Percentiles rank a stretch among this genome's conserved stretches.
phyloP scores from a whole-genome alignment of 2,888 invertebrate species.

The Agrilus cyanescens region DNA sequence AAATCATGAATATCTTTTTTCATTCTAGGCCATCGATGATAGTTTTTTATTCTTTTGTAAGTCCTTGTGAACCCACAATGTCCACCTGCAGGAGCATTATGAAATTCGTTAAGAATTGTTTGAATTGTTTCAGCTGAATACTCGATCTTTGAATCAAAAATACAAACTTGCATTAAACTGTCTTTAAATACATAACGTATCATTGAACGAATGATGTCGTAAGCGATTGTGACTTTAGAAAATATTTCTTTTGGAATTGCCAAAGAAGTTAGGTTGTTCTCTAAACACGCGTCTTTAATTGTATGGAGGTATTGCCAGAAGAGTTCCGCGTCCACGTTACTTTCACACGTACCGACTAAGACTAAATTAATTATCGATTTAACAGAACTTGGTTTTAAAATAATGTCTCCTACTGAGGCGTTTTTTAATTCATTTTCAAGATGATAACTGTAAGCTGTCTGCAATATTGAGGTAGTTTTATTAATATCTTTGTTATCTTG shows the following conservation, averaged over 20 bases:
- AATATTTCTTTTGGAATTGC: not conserved
- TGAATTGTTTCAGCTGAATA: no score
- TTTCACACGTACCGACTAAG: not conserved
- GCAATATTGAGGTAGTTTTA: no score
- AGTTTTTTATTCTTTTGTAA: constrained; percentile 8
- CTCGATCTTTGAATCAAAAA: constrained; percentile 1
- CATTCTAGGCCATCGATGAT: constrained; percentile 11
- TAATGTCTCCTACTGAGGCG: no score
- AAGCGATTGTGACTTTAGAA: constrained; percentile 1
- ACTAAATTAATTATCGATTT: constrained; percentile 1
- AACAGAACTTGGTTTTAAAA: no score
- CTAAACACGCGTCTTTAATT: constrained; percentile 1
- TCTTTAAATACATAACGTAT: constrained; percentile 4
- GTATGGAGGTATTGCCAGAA: constrained; percentile 1
- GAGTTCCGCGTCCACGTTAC: constrained; percentile 4
- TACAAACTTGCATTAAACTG: constrained; percentile 1
- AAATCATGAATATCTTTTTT: constrained; percentile 9
- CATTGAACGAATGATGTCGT: constrained; percentile 2
- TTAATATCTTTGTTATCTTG: no score
- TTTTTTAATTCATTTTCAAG: no score
- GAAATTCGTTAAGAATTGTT: not conserved
- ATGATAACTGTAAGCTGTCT: no score
- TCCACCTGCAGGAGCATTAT: no score
- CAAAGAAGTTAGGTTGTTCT: not conserved
- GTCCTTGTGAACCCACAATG: constrained; percentile 10